Base-by-base conservation (phyloP, 64 coral and sea anemone species). In the Montipora cactus region DNA sequence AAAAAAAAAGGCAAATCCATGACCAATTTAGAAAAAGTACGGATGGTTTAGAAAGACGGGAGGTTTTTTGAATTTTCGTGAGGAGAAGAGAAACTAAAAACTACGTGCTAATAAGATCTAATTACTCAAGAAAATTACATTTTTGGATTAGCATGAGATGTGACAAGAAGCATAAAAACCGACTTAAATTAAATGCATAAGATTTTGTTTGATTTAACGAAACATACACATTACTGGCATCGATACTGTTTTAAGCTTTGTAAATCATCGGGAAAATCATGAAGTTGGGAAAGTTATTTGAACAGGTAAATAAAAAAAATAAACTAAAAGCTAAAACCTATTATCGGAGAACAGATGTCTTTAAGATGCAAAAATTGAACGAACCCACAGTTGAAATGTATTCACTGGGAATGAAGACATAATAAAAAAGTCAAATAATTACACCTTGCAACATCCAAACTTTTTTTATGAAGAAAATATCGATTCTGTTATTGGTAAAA, bases 301-400 rank as follows among this genome's bases (percentile, higher is more conserved):
- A n/a, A 71, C 10, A 44, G 19, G 8, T 66, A 70, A 83, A 72
- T 46, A 86, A 9, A 71, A 37, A 1, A 71, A 72, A 49, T 70
- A 86, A 86, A 72, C 71, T 86, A 72, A 72, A 69, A 86, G 45
- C 47, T 86, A 3, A 23, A 86, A 86, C 50, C 25, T 45, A 20
- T 22, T 20, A 22, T 50, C 18, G 3, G 19, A 20, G 47, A 19
- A 71, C 82, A 71, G 82, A 18, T 69, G 64, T 5, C 5, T 18
- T 4, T 19, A 49, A 86, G 18, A 7, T n/a, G 64, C 9, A 21
- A 78, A 78, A 78, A 49, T 19, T 50, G 44, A 78, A 49, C 9
- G 15, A 48, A 48, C 4, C 15, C 14, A 19, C 37, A 37, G 37
- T 37, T 37, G 37, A 37, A 37, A 37, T 37, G 37, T 37, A 37